Evolutionary conservation across 2,888 invertebrate genomes (phyloP), one percentile per base, ranked within the genome.

Genomic region (Acleris sparsana): DNA sequence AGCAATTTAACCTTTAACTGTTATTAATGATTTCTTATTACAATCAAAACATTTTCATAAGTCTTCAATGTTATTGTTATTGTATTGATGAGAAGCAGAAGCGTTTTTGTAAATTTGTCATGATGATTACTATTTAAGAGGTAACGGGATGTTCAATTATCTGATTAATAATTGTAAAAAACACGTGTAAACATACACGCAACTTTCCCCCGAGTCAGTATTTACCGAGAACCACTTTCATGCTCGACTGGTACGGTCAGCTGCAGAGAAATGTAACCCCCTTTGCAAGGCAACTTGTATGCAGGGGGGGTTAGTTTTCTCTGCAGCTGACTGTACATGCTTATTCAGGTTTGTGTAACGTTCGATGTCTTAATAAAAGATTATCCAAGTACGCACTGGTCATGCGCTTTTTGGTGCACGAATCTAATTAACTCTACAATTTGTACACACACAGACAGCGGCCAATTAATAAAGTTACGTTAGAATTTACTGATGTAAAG

Each of bases 161-260:
- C 48, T 25, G 51, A 56, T 48, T 60, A 63, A 66, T 69, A 63
- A 67, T 62, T 63, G 59, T 62, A 67, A 69, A 69, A 66, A 62
- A 49, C 61, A 64, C 60, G 62, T 70, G 51, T 55, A 52, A 2
- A 49, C 33, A 33, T 20, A 51, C 49, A 64, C 57, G 63, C 55
- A 49, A 68, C 69, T 69, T 71, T 70, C 70, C 65, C 65, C 67
- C 53, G 57, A 52, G 33, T 43, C 33, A 62, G 68, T 73, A 71
- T 70, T 74, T 78, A 73, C 71, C 63, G 70, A 72, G 71, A 73
- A 69, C 73, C 70, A 75, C 75, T 74, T 73, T 75, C 75, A 67
- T 67, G 68, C 66, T 71, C 67, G 46, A 58, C 63, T 63, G 67
- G 69, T 62, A n/a, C n/a, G n/a, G n/a, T n/a, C n/a, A n/a, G n/a